Conservation (phyloP, 2,797 vertebrate genomes). For the Falco rusticolus region DNA sequence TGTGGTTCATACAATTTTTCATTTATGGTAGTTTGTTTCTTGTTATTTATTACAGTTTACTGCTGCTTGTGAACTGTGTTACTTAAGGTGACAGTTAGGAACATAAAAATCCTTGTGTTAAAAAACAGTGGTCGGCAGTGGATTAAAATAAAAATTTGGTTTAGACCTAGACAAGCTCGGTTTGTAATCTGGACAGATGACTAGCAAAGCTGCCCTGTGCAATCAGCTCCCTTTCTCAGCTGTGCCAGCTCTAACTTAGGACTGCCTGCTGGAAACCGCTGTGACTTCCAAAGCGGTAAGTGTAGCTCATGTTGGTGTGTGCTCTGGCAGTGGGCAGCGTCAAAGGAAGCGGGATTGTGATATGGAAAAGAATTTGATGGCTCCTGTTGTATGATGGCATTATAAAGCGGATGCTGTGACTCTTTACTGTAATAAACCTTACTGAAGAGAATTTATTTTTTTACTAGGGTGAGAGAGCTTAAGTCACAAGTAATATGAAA, state of each 20-base stretch:
- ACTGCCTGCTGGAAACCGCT: not conserved
- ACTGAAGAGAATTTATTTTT: not conserved
- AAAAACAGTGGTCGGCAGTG: not conserved
- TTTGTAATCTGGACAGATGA: not conserved
- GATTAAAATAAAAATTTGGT: not conserved
- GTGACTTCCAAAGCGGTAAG: not conserved
- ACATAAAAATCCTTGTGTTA: not conserved
- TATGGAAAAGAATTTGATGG: rapidly evolving
- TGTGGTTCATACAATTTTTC: not conserved
- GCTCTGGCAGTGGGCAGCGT: not conserved
- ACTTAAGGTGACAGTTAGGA: not conserved
- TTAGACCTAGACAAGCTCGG: not conserved
- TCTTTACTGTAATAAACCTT: not conserved
- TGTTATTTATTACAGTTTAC: not conserved
- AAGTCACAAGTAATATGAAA: not conserved
- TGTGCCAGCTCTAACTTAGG: not conserved
- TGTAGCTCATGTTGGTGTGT: not conserved
- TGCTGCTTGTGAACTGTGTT: not conserved
- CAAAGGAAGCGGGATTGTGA: not conserved
- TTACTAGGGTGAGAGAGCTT: not conserved
- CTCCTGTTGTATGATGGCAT: not conserved
- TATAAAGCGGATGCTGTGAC: not conserved
- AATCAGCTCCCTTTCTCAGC: not conserved
- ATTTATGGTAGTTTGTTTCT: not conserved
- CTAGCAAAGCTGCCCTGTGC: not conserved